Evolutionary conservation across 2,113 vertebrate genomes (phyloP).

Genomic region (Corydoras maculifer): DNA sequence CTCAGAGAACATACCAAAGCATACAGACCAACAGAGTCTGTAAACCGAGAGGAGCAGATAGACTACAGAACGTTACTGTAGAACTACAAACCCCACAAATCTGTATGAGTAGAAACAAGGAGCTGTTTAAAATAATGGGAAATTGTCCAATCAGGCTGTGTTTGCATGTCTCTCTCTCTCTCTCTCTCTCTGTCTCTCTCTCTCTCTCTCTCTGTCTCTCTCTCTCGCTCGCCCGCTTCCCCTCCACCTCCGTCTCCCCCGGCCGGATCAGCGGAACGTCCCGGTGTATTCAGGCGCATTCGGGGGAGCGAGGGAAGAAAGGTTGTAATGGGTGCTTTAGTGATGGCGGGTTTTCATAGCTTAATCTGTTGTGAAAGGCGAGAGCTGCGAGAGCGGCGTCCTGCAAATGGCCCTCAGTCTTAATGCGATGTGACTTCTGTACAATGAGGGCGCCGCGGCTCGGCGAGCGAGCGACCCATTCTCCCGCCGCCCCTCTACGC

Average conservation of each 20-base stretch:
- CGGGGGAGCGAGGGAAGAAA: constrained; percentile 56
- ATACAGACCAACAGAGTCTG: too few relatives aligned
- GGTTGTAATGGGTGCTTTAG: constrained; percentile 92
- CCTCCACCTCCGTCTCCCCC: constrained; percentile 33
- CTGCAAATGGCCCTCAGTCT: constrained; percentile 96
- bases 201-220: constrained; percentile 12
- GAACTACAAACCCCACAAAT: too few relatives aligned
- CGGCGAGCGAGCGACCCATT: constrained; percentile 79
- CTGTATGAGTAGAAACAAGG: too few relatives aligned
- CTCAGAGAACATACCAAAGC: too few relatives aligned
- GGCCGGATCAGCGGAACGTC: constrained; percentile 48
- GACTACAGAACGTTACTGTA: too few relatives aligned
- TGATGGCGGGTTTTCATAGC: constrained; percentile 98
- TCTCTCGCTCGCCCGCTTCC: constrained; percentile 22
- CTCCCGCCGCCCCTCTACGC: constrained; percentile 62
- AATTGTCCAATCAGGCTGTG: too few relatives aligned
- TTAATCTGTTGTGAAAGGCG: constrained; percentile 99
- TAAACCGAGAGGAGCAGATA: too few relatives aligned
- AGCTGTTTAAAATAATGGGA: too few relatives aligned
- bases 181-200: constrained; percentile 6
- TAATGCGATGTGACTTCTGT: constrained; percentile 99
- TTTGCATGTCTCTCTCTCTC: too few relatives aligned
- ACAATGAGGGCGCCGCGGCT: constrained; percentile 90
- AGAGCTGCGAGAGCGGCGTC: constrained; percentile 80
- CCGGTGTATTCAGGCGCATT: constrained; percentile 56